phyloP scores from a whole-genome alignment of 2,797 vertebrate species.

The Poecilia gillii region DNA sequence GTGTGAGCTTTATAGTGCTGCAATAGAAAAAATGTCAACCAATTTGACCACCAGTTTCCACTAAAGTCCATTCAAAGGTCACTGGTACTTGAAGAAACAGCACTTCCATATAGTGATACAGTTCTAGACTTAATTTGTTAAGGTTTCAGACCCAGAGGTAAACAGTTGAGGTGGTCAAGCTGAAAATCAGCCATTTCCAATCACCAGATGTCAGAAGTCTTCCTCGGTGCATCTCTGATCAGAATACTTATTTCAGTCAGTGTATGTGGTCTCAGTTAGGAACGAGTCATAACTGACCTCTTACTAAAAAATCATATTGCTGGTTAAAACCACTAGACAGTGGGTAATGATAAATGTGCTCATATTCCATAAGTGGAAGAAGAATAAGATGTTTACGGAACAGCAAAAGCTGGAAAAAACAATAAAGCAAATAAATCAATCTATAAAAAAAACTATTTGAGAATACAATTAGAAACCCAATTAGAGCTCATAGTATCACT shows the following conservation, averaged over 20 bases:
- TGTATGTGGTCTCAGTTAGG: slow-evolving; percentile 9
- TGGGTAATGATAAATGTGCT: slow-evolving; percentile 35
- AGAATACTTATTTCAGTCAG: not conserved
- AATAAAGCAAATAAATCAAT: not conserved
- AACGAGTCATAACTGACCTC: slow-evolving; percentile 8
- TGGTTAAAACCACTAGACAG: slow-evolving; percentile 59
- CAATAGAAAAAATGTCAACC: not conserved
- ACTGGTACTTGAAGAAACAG: not conserved
- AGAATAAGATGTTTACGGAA: slow-evolving; percentile 39
- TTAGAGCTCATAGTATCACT: slow-evolving; percentile 1
- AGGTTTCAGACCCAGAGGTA: not conserved
- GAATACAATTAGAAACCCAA: slow-evolving; percentile 14
- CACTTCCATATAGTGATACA: not conserved
- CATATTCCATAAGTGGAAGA: slow-evolving; percentile 39
- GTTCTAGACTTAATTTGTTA: not conserved
- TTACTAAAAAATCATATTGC: slow-evolving; percentile 25
- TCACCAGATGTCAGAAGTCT: not conserved
- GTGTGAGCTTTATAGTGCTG: not conserved
- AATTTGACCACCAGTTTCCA: not conserved
- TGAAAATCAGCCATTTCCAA: not conserved
- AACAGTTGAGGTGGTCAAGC: not conserved
- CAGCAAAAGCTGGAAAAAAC: slow-evolving; percentile 8
- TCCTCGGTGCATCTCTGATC: not conserved
- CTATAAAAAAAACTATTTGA: slow-evolving; percentile 9
- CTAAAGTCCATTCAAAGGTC: not conserved